Percentiles rank a stretch among this genome's conserved stretches.
Conservation (phyloP, 2,113 vertebrate genomes). For the Psilopogon haemacephalus region DNA sequence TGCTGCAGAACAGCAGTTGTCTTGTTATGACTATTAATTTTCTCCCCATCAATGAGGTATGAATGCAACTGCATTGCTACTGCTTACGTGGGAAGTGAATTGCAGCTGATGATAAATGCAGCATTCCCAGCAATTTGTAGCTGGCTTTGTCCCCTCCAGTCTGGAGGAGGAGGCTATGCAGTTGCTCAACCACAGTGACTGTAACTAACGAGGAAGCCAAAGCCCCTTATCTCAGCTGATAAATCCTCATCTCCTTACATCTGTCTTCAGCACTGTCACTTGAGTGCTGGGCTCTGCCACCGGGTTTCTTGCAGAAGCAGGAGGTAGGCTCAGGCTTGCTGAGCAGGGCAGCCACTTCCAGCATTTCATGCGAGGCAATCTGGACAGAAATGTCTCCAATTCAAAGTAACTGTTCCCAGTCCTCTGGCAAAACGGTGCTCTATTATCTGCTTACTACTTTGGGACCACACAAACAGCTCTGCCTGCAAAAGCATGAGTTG, state of each 20-base stretch:
- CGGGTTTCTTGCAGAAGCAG: neutral
- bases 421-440: constrained; percentile 13
- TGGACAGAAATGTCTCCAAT: constrained; percentile 12
- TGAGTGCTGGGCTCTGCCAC: neutral
- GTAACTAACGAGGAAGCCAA: constrained; percentile 41
- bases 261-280: constrained; percentile 11
- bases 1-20: neutral
- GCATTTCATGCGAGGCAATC: neutral
- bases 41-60: neutral
- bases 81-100: neutral
- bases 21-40: neutral
- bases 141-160: neutral
- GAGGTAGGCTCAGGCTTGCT: constrained; percentile 1
- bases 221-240: constrained; percentile 44
- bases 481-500: neutral
- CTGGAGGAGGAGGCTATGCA: neutral
- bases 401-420: constrained; percentile 21
- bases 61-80: neutral
- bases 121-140: neutral
- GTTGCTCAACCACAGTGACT: neutral
- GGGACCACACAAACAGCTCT: neutral
- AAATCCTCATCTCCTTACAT: constrained; percentile 40
- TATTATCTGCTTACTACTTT: neutral
- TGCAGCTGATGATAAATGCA: neutral
- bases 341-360: neutral